phyloP scores from a whole-genome alignment of 2,888 invertebrate genomes.

The Drosophila quinaria region DNA sequence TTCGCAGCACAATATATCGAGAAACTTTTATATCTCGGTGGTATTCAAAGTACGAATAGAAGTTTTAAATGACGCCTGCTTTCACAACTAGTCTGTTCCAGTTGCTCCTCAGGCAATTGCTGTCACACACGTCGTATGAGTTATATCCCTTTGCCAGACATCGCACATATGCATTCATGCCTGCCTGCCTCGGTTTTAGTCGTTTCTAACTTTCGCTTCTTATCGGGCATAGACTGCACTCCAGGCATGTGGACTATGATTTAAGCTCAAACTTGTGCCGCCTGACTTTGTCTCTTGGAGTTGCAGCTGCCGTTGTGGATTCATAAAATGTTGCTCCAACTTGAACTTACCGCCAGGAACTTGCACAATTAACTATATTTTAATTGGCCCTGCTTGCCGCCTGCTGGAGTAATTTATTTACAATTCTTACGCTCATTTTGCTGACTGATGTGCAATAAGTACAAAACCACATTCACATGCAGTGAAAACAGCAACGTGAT shows the following conservation, averaged over 20 bases:
- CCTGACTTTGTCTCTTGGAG: constrained; percentile 46
- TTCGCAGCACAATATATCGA: constrained; percentile 7
- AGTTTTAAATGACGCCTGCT: constrained; percentile 33
- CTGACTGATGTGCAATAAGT: constrained; percentile 54
- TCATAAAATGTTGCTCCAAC: constrained; percentile 15
- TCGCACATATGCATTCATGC: constrained; percentile 35
- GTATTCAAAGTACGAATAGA: constrained; percentile 30
- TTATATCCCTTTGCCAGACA: constrained; percentile 56
- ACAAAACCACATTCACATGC: constrained; percentile 32
- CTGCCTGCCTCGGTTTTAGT: constrained; percentile 24
- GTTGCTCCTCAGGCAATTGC: constrained; percentile 44
- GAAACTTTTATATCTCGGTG: constrained; percentile 43
- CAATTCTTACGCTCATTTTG: constrained; percentile 66
- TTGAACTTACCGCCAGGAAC: constrained; percentile 59
- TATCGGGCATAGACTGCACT: constrained; percentile 69
- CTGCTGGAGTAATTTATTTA: constrained; percentile 63
- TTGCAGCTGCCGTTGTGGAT: constrained; percentile 16
- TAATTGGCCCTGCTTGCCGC: constrained; percentile 53
- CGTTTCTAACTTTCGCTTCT: constrained; percentile 61
- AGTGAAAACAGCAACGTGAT: constrained; percentile 41
- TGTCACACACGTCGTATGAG: constrained; percentile 70
- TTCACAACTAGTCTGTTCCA: constrained; percentile 7
- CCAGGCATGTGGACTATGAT: constrained; percentile 66
- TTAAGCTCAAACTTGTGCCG: constrained; percentile 67
- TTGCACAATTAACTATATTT: constrained; percentile 69